Percentiles rank a stretch among this genome's conserved stretches.
These are phyloP conservation scores for Pogonomyrmex barbatus DNA, from an alignment of 1,140 invertebrate species.

Conservation along the genomic window DNA sequence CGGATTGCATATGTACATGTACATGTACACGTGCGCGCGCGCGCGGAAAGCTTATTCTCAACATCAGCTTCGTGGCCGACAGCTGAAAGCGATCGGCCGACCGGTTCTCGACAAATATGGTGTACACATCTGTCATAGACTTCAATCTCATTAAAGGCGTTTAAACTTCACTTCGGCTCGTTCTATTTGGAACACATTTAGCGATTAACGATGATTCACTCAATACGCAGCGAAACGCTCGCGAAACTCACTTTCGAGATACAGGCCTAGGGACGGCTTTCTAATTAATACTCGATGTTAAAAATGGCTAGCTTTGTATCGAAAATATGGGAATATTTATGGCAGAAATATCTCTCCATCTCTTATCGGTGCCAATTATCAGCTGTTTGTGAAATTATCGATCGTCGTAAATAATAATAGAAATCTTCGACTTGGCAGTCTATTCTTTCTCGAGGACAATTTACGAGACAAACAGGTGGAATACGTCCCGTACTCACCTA, in stretches of 20 bases:
- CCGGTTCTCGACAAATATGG: conserved; percentile 66
- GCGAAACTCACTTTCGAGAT: not conserved
- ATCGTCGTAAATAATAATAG: conserved; percentile 32
- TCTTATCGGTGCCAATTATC: conserved; percentile 11
- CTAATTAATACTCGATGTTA: conserved; percentile 15
- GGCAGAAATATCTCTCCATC: not conserved
- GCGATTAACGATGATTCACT: conserved; percentile 59
- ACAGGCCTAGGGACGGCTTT: not conserved
- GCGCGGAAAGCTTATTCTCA: not conserved
- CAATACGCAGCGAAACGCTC: conserved; percentile 1
- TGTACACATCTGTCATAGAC: conserved; percentile 63
- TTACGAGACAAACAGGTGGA: not conserved
- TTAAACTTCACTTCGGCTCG: conserved; percentile 49
- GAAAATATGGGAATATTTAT: not conserved
- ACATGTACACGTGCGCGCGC: not conserved
- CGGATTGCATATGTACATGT: not conserved
- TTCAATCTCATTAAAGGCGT: conserved; percentile 62
- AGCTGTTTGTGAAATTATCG: not conserved
- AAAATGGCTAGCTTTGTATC: conserved; percentile 3
- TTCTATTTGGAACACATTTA: conserved; percentile 54
- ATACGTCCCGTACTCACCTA: conserved; percentile 83
- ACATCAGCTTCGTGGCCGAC: conserved; percentile 12
- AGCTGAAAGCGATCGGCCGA: conserved; percentile 37
- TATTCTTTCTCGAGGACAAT: not conserved
- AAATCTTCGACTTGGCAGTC: not conserved